Percentiles rank a stretch among this genome's conserved stretches.
phyloP scores from a whole-genome alignment of 2,113 vertebrate species.

The Cavia aperea region DNA sequence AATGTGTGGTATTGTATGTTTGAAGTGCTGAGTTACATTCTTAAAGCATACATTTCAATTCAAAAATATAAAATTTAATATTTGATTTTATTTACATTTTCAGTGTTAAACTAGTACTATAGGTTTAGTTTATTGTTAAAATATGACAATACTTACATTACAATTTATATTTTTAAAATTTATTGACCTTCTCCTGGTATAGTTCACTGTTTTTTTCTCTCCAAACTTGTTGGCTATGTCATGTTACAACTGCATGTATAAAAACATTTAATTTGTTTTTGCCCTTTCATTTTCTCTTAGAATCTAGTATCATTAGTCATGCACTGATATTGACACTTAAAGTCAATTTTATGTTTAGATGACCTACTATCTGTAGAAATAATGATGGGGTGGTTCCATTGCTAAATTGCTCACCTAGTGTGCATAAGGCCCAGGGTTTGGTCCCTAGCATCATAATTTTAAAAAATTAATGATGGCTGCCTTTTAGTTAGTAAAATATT shows the following conservation, averaged over 20 bases:
- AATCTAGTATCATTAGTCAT: conserved; percentile 7
- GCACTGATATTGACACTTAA: conserved; percentile 49
- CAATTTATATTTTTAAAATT: conserved; percentile 23
- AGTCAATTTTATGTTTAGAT: conserved; percentile 50
- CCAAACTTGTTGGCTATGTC: not conserved
- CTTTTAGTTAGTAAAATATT: not conserved
- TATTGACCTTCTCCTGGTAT: not conserved
- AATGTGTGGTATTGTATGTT: not conserved
- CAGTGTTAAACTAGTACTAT: not conserved
- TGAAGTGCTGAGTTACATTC: conserved; percentile 3
- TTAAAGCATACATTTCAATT: conserved; percentile 20
- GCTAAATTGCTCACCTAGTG: not conserved
- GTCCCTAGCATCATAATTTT: not conserved
- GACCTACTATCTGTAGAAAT: conserved; percentile 34
- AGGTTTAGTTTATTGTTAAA: conserved; percentile 7
- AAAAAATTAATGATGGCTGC: not conserved
- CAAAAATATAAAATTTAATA: conserved; percentile 5
- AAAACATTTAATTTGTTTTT: conserved; percentile 57
- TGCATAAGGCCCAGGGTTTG: not conserved
- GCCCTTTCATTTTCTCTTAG: conserved; percentile 57
- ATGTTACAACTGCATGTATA: conserved; percentile 52
- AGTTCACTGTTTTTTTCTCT: conserved; percentile 28
- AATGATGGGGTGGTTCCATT: not conserved
- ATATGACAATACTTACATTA: conserved; percentile 8
- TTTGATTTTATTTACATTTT: conserved; percentile 31